These are phyloP conservation scores for Melinaea menophilus DNA, from an alignment of 2,888 invertebrate genomes.

Conservation along the genomic window DNA sequence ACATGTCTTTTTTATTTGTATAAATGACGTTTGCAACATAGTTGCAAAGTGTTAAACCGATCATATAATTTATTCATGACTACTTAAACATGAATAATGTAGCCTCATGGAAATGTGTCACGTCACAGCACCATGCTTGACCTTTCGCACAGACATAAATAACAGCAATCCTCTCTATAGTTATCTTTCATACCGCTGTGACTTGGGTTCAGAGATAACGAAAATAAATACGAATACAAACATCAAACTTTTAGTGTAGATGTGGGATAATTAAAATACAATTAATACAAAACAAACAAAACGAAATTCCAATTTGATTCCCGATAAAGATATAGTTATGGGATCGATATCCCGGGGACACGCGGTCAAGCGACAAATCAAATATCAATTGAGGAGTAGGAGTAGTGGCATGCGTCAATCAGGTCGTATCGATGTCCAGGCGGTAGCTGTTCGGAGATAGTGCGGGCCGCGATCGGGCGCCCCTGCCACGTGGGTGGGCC, in stretches of 20 bases:
- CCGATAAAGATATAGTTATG: slow-evolving; percentile 8
- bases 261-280: not conserved
- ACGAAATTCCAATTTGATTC: slow-evolving; percentile 2
- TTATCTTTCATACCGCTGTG: slow-evolving; percentile 17
- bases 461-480: slow-evolving; percentile 63
- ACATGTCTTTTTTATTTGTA: slow-evolving; percentile 11
- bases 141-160: slow-evolving; percentile 24
- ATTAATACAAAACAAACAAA: not conserved
- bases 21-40: slow-evolving; percentile 21
- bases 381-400: slow-evolving; percentile 26
- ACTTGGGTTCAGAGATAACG: slow-evolving; percentile 12
- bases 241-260: not conserved
- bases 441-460: slow-evolving; percentile 43
- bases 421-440: slow-evolving; percentile 44
- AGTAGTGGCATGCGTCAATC: slow-evolving; percentile 61
- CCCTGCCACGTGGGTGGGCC: slow-evolving; percentile 75
- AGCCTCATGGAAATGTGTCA: slow-evolving; percentile 27
- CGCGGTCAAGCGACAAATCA: slow-evolving; percentile 21
- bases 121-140: slow-evolving; percentile 18
- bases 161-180: slow-evolving; percentile 16
- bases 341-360: slow-evolving; percentile 15
- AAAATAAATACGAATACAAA: slow-evolving; percentile 2
- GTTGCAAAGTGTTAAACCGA: slow-evolving; percentile 33
- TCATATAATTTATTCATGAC: slow-evolving; percentile 40
- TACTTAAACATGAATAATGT: slow-evolving; percentile 43